These are phyloP conservation scores for Larimichthys crocea DNA, from an alignment of 2,113 vertebrate genomes.

Conservation along the genomic window DNA sequence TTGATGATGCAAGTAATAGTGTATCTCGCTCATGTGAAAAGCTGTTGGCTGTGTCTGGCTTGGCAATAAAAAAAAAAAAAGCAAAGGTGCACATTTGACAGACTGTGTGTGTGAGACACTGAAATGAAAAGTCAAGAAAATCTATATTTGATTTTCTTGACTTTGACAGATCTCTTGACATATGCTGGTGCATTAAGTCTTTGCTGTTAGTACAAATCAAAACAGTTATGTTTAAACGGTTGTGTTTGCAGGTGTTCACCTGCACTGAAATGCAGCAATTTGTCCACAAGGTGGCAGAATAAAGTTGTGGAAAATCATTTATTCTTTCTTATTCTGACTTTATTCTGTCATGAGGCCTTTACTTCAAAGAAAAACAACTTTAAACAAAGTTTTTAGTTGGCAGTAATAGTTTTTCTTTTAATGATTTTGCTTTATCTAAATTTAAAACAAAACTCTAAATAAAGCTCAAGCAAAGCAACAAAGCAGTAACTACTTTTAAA, in stretches of 20 bases:
- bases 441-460: constrained; percentile 9
- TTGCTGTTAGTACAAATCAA: not conserved
- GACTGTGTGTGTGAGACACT: not conserved
- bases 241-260: not conserved
- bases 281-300: constrained; percentile 77
- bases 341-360: not conserved
- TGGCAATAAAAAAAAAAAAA: constrained; percentile 3
- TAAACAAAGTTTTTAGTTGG: not conserved
- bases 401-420: no score
- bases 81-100: not conserved
- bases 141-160: no score
- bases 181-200: not conserved
- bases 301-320: constrained; percentile 41
- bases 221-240: not conserved
- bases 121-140: not conserved
- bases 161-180: not conserved
- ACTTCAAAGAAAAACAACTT: constrained; percentile 1
- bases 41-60: not conserved
- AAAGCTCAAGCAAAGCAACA: not conserved
- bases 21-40: not conserved
- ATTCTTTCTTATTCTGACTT: not conserved
- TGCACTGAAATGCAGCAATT: not conserved
- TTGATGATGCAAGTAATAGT: constrained; percentile 19
- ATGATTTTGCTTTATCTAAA: not conserved
- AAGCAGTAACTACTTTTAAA: not conserved